Percentiles rank a stretch among this genome's conserved stretches.
Conservation (phyloP, 2,113 vertebrate genomes). For the Gambusia holbrooki region DNA sequence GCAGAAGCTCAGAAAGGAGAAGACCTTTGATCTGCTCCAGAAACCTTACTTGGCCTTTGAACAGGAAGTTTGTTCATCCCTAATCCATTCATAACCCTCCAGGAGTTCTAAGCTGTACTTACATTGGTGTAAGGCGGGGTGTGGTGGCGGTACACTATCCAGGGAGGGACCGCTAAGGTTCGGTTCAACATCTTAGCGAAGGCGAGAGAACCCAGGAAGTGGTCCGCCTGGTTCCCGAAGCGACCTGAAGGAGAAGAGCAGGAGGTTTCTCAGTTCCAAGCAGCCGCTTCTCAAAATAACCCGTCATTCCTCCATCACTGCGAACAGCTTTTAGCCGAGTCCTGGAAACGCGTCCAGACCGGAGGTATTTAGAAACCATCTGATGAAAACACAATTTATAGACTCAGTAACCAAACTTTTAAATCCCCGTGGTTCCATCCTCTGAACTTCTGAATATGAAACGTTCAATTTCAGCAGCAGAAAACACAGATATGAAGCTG, state of each 20-base stretch:
- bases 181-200: constrained; percentile 94
- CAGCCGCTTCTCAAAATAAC: too few species aligned
- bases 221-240: constrained; percentile 98
- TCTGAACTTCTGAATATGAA: neutral
- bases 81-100: too few species aligned
- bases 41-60: too few species aligned
- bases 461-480: neutral
- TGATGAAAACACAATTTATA: neutral
- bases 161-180: constrained; percentile 93
- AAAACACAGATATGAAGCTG: neutral
- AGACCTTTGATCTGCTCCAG: too few species aligned
- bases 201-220: constrained; percentile 91
- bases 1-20: too few species aligned
- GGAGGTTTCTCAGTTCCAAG: neutral
- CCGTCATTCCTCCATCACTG: neutral
- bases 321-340: neutral
- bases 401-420: too few species aligned
- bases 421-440: neutral
- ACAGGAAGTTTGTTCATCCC: too few species aligned
- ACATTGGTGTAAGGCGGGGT: constrained; percentile 91
- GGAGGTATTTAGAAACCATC: too few species aligned
- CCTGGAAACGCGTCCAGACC: too few species aligned
- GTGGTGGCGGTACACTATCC: constrained; percentile 95
- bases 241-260: constrained; percentile 80
- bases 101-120: constrained; percentile 57